Evolutionary conservation across 2,888 invertebrate genomes (phyloP), one percentile per base, ranked within the genome.

Genomic region (Ptychoptera contaminata): DNA sequence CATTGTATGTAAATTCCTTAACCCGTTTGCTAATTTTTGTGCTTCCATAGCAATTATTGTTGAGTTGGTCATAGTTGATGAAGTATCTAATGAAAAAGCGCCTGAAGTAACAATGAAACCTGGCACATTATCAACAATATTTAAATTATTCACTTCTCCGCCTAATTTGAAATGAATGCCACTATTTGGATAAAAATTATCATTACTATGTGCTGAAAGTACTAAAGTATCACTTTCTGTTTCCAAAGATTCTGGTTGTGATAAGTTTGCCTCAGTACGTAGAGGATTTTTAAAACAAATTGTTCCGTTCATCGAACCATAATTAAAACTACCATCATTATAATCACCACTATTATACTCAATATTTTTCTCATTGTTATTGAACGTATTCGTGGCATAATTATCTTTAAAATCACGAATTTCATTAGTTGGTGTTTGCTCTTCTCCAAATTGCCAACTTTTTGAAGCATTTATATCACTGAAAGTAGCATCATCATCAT

Each of bases 31-130:
- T 50, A 87, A 61, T 53, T 79, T 72, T n/a, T 77, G 75, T 9
- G 84, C 82, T 62, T 85, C 86, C 43, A 74, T 71, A 32, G 83
- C 82, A 47, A 86, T 84, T 37, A 77, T 69, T 0, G 76, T 79
- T 0, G 79, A 79, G 29, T 79, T 75, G 1, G 80, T 73, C 67
- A 84, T 74, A 1, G 77, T 75, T 48, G 70, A 68, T n/a, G 65
- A 63, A 14, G 73, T 71, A 46, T 68, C 67, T 16, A 70, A 58
- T 2, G 76, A 75, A 3, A 69, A 66, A 51, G 53, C 52, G 11
- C 53, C 50, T n/a, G 55, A 46, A 37, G 50, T 48, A 2, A 47
- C 44, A 35, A 52, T 52, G 35, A 50, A 53, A 38, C 44, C 30
- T 42, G 36, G 41, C 48, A 36, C 8, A n/a, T 50, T 1, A 54